phyloP scores from a whole-genome alignment of 2,113 vertebrate genomes.

The Hyperopisus bebe region DNA sequence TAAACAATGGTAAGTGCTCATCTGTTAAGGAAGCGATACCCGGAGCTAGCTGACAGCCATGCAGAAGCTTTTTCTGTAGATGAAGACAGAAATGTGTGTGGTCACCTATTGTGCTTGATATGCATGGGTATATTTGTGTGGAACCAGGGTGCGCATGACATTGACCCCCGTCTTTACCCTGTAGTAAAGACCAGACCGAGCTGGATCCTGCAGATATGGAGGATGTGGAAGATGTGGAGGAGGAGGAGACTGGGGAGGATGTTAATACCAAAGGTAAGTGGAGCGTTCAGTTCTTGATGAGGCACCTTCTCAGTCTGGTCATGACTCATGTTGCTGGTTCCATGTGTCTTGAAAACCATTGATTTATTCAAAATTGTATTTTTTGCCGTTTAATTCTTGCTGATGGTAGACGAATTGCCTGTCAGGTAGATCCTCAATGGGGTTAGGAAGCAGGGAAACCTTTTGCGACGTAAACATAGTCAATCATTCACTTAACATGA shows the following conservation, averaged over 20 bases:
- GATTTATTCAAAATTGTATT: not conserved
- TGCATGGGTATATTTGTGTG: not conserved
- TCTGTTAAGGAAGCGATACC: not conserved
- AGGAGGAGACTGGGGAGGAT: slow-evolving; percentile 87
- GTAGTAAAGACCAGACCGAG: slow-evolving; percentile 92
- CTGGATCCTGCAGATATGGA: slow-evolving; percentile 97
- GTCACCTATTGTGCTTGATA: not conserved
- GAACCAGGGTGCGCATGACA: not conserved
- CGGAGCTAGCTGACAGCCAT: not conserved
- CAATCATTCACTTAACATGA: not conserved
- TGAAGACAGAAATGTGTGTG: not conserved
- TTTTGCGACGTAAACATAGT: not conserved
- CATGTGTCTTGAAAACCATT: not conserved
- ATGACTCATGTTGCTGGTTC: not conserved
- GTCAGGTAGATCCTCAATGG: not conserved
- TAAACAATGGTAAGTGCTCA: not conserved
- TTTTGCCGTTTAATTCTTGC: not conserved
- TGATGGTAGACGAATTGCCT: slow-evolving; percentile 19
- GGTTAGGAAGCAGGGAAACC: not conserved
- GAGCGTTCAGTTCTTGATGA: not conserved
- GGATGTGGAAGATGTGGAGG: slow-evolving; percentile 95
- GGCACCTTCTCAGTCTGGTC: not conserved
- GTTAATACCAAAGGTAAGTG: slow-evolving; percentile 86
- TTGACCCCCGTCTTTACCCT: slow-evolving; percentile 20
- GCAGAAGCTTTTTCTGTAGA: not conserved